phyloP scores from a whole-genome alignment of 2,113 vertebrate species.

The Corydoras maculifer region DNA sequence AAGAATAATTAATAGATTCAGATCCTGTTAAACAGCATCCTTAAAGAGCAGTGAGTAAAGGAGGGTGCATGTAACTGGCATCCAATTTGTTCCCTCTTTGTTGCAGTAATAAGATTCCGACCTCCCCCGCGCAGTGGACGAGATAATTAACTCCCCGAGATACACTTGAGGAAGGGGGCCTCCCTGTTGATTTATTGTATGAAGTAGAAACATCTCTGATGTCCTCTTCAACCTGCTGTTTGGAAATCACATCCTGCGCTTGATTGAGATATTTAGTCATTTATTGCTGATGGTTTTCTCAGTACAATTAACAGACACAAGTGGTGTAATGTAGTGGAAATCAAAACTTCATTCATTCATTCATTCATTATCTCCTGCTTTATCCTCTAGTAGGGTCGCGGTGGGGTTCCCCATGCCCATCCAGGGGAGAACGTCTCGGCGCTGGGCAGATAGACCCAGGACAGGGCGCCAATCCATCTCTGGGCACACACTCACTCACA shows the following conservation, averaged over 20 bases:
- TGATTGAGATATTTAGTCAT: slow-evolving; percentile 9
- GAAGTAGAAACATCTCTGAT: slow-evolving; percentile 35
- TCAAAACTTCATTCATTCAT: too few species aligned
- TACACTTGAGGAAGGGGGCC: slow-evolving; percentile 47
- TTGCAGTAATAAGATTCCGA: slow-evolving; percentile 69
- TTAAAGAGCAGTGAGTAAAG: slow-evolving; percentile 49
- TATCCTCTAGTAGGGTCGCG: too few species aligned
- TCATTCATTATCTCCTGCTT: too few species aligned
- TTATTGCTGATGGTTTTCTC: slow-evolving; percentile 44
- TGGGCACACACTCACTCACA: too few species aligned
- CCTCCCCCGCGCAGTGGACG: slow-evolving; percentile 55
- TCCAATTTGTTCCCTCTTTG: slow-evolving; percentile 68
- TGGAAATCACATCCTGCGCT: slow-evolving; percentile 51
- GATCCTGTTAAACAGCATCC: slow-evolving; percentile 49
- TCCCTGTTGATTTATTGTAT: slow-evolving; percentile 28
- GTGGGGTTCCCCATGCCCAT: too few species aligned
- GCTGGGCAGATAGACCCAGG: too few species aligned
- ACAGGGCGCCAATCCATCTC: too few species aligned
- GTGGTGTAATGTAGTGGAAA: too few species aligned
- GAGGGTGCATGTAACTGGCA: slow-evolving; percentile 50
- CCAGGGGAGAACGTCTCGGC: too few species aligned
- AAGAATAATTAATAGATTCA: slow-evolving; percentile 57
- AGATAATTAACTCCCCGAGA: slow-evolving; percentile 69
- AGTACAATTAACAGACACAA: slow-evolving; percentile 23
- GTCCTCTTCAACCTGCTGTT: slow-evolving; percentile 33